A percentile compares a stretch with the other conserved stretches of the same genome.
phyloP scores from a whole-genome alignment of 2,888 invertebrate genomes.

The Pelosia muscerda region DNA sequence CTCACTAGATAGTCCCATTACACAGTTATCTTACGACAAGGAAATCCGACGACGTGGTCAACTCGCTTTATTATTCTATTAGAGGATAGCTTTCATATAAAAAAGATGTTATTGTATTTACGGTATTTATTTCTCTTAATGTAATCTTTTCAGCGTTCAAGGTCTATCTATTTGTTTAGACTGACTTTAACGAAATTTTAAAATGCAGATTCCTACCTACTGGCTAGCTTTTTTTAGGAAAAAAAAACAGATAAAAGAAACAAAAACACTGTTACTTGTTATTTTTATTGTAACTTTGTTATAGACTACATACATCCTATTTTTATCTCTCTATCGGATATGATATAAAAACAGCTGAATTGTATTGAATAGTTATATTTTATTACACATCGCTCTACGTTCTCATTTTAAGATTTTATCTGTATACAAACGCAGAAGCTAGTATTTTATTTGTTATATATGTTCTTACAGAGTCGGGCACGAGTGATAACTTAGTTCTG shows the following conservation, averaged over 20 bases:
- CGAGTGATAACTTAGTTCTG: neutral
- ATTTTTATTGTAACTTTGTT: too few relatives aligned
- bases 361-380: neutral
- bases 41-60: conserved; percentile 23
- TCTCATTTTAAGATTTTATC: neutral
- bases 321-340: too few relatives aligned
- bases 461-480: neutral
- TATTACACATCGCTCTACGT: neutral
- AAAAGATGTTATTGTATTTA: neutral
- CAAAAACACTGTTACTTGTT: too few relatives aligned
- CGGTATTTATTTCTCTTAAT: neutral
- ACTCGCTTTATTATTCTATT: conserved; percentile 27
- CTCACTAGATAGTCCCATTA: conserved; percentile 36
- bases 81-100: neutral
- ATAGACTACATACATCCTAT: too few relatives aligned
- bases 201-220: too few relatives aligned
- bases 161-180: too few relatives aligned
- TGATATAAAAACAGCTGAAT: too few relatives aligned
- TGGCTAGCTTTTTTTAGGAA: too few relatives aligned
- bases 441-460: neutral
- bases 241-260: too few relatives aligned
- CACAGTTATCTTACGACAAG: conserved; percentile 26
- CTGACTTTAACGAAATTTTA: too few relatives aligned
- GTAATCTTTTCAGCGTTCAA: neutral
- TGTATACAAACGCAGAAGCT: neutral